Evolutionary conservation across 2,888 invertebrate genomes (phyloP).

Genomic region (Hemicrepidius hirtus): DNA sequence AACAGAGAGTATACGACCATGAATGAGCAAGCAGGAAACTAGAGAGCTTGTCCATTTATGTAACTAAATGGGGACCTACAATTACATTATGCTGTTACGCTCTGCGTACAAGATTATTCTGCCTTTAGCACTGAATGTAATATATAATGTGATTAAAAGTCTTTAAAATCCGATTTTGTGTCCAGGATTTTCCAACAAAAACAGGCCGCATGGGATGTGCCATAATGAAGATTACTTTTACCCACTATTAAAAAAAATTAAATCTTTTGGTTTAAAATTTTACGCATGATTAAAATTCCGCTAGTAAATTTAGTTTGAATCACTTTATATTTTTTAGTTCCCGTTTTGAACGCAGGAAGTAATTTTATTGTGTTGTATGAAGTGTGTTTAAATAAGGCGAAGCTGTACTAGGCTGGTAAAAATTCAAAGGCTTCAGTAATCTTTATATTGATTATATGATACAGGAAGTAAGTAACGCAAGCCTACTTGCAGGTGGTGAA

Average conservation of each 20-base stretch:
- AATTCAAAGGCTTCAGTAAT: constrained; percentile 46
- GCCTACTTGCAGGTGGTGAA: constrained; percentile 37
- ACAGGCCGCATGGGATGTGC: background rate
- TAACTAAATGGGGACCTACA: constrained; percentile 40
- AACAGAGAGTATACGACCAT: constrained; percentile 15
- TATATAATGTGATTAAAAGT: constrained; percentile 16
- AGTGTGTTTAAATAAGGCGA: constrained; percentile 33
- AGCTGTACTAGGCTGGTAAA: constrained; percentile 23
- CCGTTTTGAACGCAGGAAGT: constrained; percentile 17
- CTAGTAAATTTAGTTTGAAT: constrained; percentile 16
- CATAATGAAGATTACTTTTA: background rate
- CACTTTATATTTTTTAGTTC: no score
- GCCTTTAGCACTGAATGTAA: constrained; percentile 29
- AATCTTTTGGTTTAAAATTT: constrained; percentile 2
- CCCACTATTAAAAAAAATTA: background rate
- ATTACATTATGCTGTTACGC: constrained; percentile 41
- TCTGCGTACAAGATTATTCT: constrained; percentile 28
- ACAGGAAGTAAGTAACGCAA: constrained; percentile 45
- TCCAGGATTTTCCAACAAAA: background rate
- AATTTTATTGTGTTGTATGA: constrained; percentile 37
- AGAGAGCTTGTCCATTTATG: constrained; percentile 40
- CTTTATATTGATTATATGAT: constrained; percentile 45
- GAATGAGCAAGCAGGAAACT: constrained; percentile 43
- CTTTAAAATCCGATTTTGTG: background rate
- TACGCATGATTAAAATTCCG: constrained; percentile 25